phyloP scores from a whole-genome alignment of 2,113 vertebrate genomes.

The Nothoprocta pentlandii region DNA sequence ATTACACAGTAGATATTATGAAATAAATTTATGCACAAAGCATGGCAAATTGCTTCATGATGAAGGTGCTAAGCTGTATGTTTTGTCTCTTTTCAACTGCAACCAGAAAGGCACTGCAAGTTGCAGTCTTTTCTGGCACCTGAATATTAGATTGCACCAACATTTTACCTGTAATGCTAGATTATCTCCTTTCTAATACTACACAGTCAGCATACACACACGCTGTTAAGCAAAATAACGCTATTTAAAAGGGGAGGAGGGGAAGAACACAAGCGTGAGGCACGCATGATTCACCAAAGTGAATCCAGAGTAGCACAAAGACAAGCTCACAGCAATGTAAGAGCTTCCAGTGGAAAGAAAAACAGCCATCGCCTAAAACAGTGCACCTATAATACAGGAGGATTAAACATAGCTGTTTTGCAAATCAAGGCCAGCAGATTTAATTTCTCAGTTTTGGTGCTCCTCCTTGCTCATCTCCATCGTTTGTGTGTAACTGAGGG shows the following conservation, averaged over 20 bases:
- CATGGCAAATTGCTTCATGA: neutral
- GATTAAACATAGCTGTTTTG: neutral
- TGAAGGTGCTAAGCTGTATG: neutral
- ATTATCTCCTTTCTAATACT: neutral
- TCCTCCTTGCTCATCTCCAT: neutral
- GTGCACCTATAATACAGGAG: neutral
- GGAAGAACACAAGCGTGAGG: neutral
- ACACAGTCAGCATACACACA: neutral
- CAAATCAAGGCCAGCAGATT: neutral
- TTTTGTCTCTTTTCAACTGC: neutral
- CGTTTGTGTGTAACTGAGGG: rapidly evolving
- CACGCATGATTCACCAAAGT: neutral
- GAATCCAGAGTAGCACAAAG: neutral
- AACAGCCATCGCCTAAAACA: neutral
- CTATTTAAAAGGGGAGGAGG: neutral
- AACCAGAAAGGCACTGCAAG: neutral
- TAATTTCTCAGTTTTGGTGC: neutral
- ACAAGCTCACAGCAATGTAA: neutral
- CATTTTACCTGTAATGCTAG: neutral
- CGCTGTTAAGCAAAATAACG: neutral
- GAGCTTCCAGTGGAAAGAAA: neutral
- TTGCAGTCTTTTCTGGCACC: no score
- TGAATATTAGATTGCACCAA: neutral
- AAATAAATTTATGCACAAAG: neutral
- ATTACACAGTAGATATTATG: no score